Percentiles rank a stretch among this genome's conserved stretches.
Conservation (phyloP, 1,140 invertebrate species). For the Rhyacophila brunnea region DNA sequence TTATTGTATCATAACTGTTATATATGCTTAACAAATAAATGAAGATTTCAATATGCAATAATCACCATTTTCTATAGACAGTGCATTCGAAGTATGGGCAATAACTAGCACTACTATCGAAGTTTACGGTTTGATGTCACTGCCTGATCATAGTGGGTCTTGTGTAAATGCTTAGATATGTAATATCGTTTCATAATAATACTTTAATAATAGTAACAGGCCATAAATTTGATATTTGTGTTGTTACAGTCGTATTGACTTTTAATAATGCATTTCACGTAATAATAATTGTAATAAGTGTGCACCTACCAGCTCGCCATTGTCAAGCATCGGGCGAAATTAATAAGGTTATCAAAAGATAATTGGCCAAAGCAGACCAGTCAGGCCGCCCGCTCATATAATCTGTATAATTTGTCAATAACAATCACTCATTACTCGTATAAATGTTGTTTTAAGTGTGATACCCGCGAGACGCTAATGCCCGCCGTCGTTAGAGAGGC, state of each 20-base stretch:
- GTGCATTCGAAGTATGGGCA: too few species aligned
- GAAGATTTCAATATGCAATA: too few species aligned
- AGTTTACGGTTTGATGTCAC: too few species aligned
- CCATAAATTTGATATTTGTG: too few species aligned
- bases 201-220: too few species aligned
- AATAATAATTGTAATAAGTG: neutral
- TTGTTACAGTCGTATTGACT: neutral
- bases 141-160: too few species aligned
- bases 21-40: too few species aligned
- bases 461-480: constrained; percentile 28
- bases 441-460: constrained; percentile 37
- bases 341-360: constrained; percentile 30
- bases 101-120: too few species aligned
- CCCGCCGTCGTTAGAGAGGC: constrained; percentile 22
- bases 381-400: constrained; percentile 2
- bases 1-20: too few species aligned
- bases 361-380: constrained; percentile 17
- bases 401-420: constrained; percentile 36
- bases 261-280: neutral
- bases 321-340: constrained; percentile 16
- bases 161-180: too few species aligned
- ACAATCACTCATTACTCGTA: constrained; percentile 33
- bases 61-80: too few species aligned
- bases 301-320: constrained; percentile 1
- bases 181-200: too few species aligned